Conservation (phyloP, 1,140 invertebrate species). For the Drosophila mauritiana region DNA sequence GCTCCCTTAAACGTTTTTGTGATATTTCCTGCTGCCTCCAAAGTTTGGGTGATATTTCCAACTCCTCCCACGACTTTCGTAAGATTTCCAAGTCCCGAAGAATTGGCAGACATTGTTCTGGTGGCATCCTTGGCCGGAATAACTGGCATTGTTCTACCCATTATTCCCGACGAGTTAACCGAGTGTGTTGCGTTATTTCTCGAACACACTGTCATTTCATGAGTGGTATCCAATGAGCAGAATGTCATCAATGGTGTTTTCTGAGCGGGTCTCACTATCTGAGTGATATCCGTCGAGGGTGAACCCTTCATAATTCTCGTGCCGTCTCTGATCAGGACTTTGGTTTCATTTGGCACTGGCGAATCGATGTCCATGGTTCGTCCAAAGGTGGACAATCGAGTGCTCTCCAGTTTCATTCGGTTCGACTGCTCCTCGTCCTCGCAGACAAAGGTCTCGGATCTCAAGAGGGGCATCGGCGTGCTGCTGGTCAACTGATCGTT, state of each 20-base stretch:
- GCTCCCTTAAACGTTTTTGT: slow-evolving; percentile 10
- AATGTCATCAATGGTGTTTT: slow-evolving; percentile 4
- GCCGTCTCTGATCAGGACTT: slow-evolving; percentile 11
- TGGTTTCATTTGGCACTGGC: slow-evolving; percentile 5
- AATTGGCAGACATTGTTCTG: background rate
- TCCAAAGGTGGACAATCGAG: slow-evolving; percentile 45
- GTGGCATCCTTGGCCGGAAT: slow-evolving; percentile 19
- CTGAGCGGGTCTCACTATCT: slow-evolving; percentile 22
- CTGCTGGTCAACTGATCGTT: slow-evolving; percentile 47
- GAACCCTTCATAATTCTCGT: slow-evolving; percentile 5
- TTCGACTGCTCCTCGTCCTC: slow-evolving; percentile 45
- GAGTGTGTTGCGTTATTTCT: slow-evolving; percentile 42
- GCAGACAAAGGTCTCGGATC: slow-evolving; percentile 81
- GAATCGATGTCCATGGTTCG: slow-evolving; percentile 39
- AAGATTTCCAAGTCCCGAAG: slow-evolving; percentile 7
- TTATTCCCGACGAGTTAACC: background rate
- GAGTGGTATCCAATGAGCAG: slow-evolving; percentile 32
- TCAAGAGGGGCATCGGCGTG: slow-evolving; percentile 62
- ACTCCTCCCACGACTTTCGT: slow-evolving; percentile 10
- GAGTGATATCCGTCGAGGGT: slow-evolving; percentile 23
- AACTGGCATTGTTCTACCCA: slow-evolving; percentile 30
- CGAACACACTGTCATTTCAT: slow-evolving; percentile 14
- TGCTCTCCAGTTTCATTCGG: slow-evolving; percentile 28
- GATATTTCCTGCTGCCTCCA: slow-evolving; percentile 1
- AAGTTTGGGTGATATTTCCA: slow-evolving; percentile 6